A percentile compares a stretch with the other conserved stretches of the same genome.
Conservation (phyloP, 2,113 vertebrate genomes). For the Brachyistius frenatus region DNA sequence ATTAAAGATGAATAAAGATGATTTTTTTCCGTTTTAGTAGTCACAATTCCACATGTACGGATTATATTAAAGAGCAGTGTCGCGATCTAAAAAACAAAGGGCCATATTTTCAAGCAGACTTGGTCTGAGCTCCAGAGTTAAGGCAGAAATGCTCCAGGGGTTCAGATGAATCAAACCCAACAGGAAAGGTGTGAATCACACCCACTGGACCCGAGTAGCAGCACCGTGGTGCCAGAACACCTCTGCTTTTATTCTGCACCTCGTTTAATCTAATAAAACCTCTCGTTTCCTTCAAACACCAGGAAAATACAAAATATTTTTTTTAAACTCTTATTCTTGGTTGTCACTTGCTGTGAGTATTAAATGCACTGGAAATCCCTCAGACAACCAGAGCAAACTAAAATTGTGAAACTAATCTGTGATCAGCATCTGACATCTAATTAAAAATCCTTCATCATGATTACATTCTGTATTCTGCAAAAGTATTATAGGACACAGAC, state of each 20-base stretch:
- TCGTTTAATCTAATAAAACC: not conserved
- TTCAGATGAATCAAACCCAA: slow-evolving; percentile 22
- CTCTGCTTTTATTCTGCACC: not conserved
- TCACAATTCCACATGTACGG: too few species aligned
- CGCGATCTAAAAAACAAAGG: not conserved
- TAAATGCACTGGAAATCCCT: not conserved
- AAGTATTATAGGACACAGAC: not conserved
- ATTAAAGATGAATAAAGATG: too few species aligned
- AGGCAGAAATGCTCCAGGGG: not conserved
- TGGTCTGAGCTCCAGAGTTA: not conserved
- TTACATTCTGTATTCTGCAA: not conserved
- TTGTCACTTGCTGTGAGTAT: not conserved
- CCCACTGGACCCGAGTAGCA: not conserved
- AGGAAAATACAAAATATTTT: not conserved
- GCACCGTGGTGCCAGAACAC: not conserved
- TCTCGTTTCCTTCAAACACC: not conserved
- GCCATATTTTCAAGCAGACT: not conserved
- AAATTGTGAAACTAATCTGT: not conserved
- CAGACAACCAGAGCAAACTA: not conserved
- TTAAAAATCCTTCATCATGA: not conserved
- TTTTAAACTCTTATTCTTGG: slow-evolving; percentile 7
- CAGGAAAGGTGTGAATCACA: slow-evolving; percentile 17
- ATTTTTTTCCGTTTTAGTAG: too few species aligned
- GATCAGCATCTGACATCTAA: not conserved
- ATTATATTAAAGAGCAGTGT: too few species aligned